Evolutionary conservation across 2,797 vertebrate species (phyloP).

Genomic region (Thalassophryne amazonica): DNA sequence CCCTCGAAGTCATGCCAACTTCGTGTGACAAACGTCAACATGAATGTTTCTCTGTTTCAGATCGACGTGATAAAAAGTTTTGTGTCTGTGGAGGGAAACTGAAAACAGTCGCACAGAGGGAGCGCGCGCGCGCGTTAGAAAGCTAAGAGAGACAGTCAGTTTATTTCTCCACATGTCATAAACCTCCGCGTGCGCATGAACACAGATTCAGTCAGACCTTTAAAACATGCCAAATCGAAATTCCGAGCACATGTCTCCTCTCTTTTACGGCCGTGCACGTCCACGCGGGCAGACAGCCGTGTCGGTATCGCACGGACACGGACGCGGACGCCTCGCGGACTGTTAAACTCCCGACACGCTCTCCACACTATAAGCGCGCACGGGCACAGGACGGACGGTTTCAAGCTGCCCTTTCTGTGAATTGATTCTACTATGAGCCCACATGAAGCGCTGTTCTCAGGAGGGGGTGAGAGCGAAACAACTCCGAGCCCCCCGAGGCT

Average conservation of each 20-base stretch:
- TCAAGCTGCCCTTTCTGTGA: constrained; percentile 85
- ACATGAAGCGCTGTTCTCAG: constrained; percentile 63
- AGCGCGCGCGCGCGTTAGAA: too few relatives aligned
- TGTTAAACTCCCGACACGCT: constrained; percentile 79
- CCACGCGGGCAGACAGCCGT: constrained; percentile 61
- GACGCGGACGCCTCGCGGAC: constrained; percentile 80
- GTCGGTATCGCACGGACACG: constrained; percentile 77
- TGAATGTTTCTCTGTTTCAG: constrained; percentile 41
- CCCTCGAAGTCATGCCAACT: constrained; percentile 33
- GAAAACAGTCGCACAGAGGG: too few relatives aligned
- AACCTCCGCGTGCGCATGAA: constrained; percentile 37
- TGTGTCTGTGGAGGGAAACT: not conserved
- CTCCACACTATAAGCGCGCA: constrained; percentile 70
- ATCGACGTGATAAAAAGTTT: constrained; percentile 48
- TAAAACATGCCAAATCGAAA: constrained; percentile 42
- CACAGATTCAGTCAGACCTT: constrained; percentile 44
- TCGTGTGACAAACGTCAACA: constrained; percentile 54
- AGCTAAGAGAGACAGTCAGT: constrained; percentile 13
- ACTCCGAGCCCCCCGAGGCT: not conserved
- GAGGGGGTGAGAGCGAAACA: constrained; percentile 46
- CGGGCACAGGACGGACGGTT: constrained; percentile 75
- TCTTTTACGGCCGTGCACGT: constrained; percentile 42
- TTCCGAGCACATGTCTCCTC: constrained; percentile 29
- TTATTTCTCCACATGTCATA: constrained; percentile 52
- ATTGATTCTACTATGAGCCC: constrained; percentile 87